phyloP scores from a whole-genome alignment of 2,113 vertebrate genomes.

The Coturnix japonica region DNA sequence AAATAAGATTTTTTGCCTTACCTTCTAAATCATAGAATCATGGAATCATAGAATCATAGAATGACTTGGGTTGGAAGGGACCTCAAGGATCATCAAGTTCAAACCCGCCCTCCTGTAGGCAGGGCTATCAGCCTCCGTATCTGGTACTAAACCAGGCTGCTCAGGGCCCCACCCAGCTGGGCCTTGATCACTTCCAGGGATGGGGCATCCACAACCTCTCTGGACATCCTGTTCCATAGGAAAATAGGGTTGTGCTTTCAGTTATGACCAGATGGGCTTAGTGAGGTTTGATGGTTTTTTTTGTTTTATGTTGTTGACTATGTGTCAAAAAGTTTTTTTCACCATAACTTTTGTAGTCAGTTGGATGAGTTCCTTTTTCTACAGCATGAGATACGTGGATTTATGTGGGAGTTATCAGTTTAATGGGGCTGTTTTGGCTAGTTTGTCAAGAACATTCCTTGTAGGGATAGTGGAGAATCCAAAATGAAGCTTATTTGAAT shows the following conservation, averaged over 20 bases:
- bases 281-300: neutral
- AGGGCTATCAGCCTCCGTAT: too few species aligned
- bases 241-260: neutral
- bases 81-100: too few species aligned
- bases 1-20: neutral
- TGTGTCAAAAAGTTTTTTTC: rapidly evolving
- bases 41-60: too few species aligned
- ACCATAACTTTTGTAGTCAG: neutral
- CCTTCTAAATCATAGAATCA: neutral
- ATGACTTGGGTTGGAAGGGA: too few species aligned
- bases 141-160: too few species aligned
- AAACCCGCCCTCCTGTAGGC: too few species aligned
- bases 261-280: neutral
- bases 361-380: neutral
- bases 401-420: neutral
- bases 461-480: neutral
- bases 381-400: rapidly evolving
- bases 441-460: neutral
- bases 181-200: too few species aligned
- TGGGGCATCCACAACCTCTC: too few species aligned
- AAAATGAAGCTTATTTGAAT: neutral
- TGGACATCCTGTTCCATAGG: too few species aligned
- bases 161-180: too few species aligned
- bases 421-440: neutral
- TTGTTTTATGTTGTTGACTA: neutral